Evolutionary conservation across 2,797 vertebrate species (phyloP).

Genomic region (Dipus sagitta): DNA sequence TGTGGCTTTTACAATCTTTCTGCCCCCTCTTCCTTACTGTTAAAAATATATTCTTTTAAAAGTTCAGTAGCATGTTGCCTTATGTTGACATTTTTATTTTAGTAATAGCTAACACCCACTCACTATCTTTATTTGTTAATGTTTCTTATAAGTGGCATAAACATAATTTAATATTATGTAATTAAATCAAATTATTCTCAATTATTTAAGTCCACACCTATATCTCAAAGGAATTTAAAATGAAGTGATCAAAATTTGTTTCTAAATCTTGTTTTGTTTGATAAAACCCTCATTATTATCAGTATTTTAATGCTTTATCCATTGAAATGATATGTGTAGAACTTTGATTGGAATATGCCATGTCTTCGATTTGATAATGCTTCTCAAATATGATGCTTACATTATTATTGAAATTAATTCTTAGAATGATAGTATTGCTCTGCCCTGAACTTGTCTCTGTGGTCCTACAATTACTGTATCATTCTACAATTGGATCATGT

Average conservation of each 20-base stretch:
- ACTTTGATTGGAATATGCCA: neutral
- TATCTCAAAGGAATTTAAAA: constrained; percentile 20
- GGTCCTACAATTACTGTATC: constrained; percentile 62
- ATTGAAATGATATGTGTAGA: constrained; percentile 52
- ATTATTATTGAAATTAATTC: constrained; percentile 68
- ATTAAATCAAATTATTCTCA: constrained; percentile 42
- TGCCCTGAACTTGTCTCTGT: constrained; percentile 23
- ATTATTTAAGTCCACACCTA: constrained; percentile 44
- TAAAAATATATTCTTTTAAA: neutral
- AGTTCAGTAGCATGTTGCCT: neutral
- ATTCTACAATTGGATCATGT: constrained; percentile 61
- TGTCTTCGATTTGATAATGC: constrained; percentile 60
- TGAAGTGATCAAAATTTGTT: constrained; percentile 33
- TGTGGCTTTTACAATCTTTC: no score
- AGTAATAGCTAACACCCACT: neutral
- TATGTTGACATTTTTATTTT: constrained; percentile 1
- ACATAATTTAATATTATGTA: constrained; percentile 30
- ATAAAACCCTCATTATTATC: constrained; percentile 57
- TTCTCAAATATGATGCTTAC: constrained; percentile 67
- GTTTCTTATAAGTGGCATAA: neutral
- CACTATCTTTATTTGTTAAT: neutral
- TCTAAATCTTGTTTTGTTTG: constrained; percentile 41
- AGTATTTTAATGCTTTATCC: constrained; percentile 49
- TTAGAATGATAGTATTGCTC: constrained; percentile 72
- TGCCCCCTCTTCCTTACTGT: neutral